Conservation (phyloP, 2,888 invertebrate species). For the Thymelicus sylvestris region DNA sequence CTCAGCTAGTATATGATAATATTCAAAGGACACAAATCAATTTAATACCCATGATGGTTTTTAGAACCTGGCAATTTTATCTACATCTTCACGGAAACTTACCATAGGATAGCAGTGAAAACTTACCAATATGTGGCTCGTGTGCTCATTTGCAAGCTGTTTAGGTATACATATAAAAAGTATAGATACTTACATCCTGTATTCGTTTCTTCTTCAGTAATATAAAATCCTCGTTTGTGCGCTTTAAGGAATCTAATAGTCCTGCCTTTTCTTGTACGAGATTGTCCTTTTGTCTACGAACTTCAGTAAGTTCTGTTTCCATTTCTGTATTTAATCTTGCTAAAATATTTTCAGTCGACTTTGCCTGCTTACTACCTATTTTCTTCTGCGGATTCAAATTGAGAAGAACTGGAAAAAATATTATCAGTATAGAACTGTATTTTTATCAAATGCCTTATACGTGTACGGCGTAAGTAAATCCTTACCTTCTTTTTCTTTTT, state of each 20-base stretch:
- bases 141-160: too few species aligned
- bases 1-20: neutral
- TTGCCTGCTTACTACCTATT: slow-evolving; percentile 59
- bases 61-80: too few species aligned
- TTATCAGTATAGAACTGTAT: neutral
- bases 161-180: neutral
- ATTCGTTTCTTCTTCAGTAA: slow-evolving; percentile 90
- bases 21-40: neutral
- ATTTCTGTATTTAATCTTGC: slow-evolving; percentile 70
- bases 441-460: neutral
- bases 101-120: too few species aligned
- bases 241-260: slow-evolving; percentile 87
- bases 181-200: slow-evolving; percentile 87
- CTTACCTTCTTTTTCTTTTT: slow-evolving; percentile 89
- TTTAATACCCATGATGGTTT: too few species aligned
- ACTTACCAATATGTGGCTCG: too few species aligned
- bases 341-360: slow-evolving; percentile 73
- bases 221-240: slow-evolving; percentile 91
- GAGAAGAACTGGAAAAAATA: slow-evolving; percentile 43
- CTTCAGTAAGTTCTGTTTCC: slow-evolving; percentile 72
- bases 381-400: slow-evolving; percentile 74
- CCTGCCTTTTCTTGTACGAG: slow-evolving; percentile 81
- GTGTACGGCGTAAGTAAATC: neutral
- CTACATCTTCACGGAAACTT: too few species aligned
- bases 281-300: slow-evolving; percentile 77